A percentile compares a stretch with the other conserved stretches of the same genome.
phyloP scores from a whole-genome alignment of 2,888 invertebrate species.

The Megaustenia siamemsis region DNA sequence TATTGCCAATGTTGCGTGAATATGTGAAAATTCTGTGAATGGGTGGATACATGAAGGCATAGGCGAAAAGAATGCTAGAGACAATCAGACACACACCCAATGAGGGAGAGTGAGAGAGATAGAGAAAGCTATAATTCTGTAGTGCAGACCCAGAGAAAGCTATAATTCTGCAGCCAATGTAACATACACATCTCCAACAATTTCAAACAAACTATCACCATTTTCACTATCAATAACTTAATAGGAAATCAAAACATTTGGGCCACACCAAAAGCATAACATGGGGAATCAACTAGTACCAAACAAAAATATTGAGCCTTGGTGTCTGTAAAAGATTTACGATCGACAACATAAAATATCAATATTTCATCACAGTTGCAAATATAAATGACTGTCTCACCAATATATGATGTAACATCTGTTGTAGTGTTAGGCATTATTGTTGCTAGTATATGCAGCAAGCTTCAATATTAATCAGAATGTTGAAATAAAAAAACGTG shows the following conservation, averaged over 20 bases:
- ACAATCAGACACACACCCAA: not conserved
- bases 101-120: not conserved
- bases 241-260: too few species aligned
- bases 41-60: not conserved
- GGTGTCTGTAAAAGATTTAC: not conserved
- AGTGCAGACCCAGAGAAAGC: too few species aligned
- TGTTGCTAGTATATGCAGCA: too few species aligned
- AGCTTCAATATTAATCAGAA: too few species aligned
- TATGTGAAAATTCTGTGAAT: not conserved
- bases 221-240: too few species aligned
- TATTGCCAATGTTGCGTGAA: not conserved
- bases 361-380: not conserved
- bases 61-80: not conserved
- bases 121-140: not conserved
- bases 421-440: not conserved
- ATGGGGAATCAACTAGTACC: too few species aligned
- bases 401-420: conserved; percentile 24
- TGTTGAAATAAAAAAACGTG: too few species aligned
- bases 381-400: not conserved
- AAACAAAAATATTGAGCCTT: not conserved
- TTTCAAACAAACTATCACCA: too few species aligned
- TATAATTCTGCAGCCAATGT: too few species aligned
- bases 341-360: not conserved
- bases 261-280: too few species aligned
- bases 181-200: too few species aligned